Evolutionary conservation across 1,140 invertebrate species (phyloP).

Genomic region (Drosophila prosaltans): DNA sequence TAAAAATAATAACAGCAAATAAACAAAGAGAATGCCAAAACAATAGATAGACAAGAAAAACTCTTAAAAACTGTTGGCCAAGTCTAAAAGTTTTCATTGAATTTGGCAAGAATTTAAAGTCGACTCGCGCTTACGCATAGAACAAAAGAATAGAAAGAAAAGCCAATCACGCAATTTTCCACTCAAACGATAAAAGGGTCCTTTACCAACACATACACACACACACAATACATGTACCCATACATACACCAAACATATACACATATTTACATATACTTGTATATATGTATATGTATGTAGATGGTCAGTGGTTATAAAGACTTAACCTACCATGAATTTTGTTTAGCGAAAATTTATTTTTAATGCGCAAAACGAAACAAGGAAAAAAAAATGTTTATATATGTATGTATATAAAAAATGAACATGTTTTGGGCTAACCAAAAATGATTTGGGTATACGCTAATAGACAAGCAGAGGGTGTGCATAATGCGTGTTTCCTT

Average conservation of each 20-base stretch:
- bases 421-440: slow-evolving; percentile 29
- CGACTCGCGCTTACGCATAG: slow-evolving; percentile 24
- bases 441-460: slow-evolving; percentile 54
- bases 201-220: not conserved
- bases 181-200: slow-evolving; percentile 74
- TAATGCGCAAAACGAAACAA: slow-evolving; percentile 51
- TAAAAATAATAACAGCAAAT: not conserved
- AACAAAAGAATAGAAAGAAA: slow-evolving; percentile 34
- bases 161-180: slow-evolving; percentile 75
- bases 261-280: not conserved
- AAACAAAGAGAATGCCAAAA: slow-evolving; percentile 14
- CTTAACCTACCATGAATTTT: slow-evolving; percentile 40
- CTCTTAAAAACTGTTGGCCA: not conserved
- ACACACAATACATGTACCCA: not conserved
- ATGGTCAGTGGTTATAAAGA: slow-evolving; percentile 16
- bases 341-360: slow-evolving; percentile 60
- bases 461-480: slow-evolving; percentile 23
- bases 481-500: not conserved
- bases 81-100: slow-evolving; percentile 19
- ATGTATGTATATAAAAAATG: slow-evolving; percentile 3
- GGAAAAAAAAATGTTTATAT: not conserved
- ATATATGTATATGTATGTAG: slow-evolving; percentile 13
- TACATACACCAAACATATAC: slow-evolving; percentile 17
- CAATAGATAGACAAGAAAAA: slow-evolving; percentile 1
- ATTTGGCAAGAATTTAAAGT: slow-evolving; percentile 38